These are phyloP conservation scores for Melanotaenia parkinsoni DNA, from an alignment of 2,797 vertebrate species.

Conservation along the genomic window DNA sequence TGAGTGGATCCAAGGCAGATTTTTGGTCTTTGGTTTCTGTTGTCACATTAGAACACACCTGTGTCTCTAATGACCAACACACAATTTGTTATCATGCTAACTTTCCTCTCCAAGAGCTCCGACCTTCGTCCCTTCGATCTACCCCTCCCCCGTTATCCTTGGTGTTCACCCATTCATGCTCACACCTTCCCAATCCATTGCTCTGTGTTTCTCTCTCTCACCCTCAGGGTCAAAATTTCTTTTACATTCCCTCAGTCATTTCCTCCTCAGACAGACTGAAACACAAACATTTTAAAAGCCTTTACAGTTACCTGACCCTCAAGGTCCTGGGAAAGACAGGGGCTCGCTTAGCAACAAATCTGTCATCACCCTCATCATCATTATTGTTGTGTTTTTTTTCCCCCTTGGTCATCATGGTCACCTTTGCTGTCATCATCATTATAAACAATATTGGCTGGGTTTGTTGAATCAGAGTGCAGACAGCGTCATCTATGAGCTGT, in stretches of 20 bases:
- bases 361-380: conserved; percentile 56
- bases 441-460: conserved; percentile 9
- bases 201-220: conserved; percentile 17
- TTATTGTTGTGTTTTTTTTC: conserved; percentile 15
- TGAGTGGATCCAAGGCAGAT: not conserved
- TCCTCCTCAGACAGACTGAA: conserved; percentile 73
- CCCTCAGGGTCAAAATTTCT: conserved; percentile 64
- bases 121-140: conserved; percentile 73
- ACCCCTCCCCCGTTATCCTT: conserved; percentile 38
- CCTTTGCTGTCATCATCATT: conserved; percentile 20
- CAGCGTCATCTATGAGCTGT: conserved; percentile 39
- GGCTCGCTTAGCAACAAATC: conserved; percentile 59
- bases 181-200: conserved; percentile 14
- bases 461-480: conserved; percentile 36
- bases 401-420: conserved; percentile 2
- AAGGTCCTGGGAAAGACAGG: conserved; percentile 75
- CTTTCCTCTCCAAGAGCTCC: conserved; percentile 69
- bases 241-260: conserved; percentile 64
- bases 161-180: conserved; percentile 23
- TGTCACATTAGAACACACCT: conserved; percentile 62
- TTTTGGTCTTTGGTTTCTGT: conserved; percentile 3
- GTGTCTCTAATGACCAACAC: conserved; percentile 44
- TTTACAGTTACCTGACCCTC: conserved; percentile 71
- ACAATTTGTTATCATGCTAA: conserved; percentile 54
- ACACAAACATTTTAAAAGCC: conserved; percentile 63